Evolutionary conservation across 2,797 vertebrate species (phyloP).

Genomic region (Phrynocephalus guinanensis): DNA sequence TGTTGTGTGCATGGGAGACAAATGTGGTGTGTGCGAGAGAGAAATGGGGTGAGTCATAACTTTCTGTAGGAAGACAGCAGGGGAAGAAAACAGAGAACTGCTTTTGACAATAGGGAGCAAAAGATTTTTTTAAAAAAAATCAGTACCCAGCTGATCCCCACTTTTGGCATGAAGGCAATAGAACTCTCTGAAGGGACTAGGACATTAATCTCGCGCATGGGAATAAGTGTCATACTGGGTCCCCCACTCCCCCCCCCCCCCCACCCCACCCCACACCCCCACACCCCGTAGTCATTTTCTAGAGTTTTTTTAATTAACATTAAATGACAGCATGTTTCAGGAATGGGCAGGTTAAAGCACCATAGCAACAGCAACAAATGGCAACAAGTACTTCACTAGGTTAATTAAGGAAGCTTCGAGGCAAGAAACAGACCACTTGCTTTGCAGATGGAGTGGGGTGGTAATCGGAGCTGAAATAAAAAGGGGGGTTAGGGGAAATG

Average conservation of each 20-base stretch:
- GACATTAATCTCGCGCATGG: not conserved
- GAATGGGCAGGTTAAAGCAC: not conserved
- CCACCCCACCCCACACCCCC: too few relatives aligned
- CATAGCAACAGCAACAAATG: not conserved
- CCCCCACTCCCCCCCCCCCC: too few relatives aligned
- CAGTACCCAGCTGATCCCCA: not conserved
- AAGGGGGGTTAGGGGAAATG: not conserved
- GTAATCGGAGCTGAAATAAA: not conserved
- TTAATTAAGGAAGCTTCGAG: not conserved
- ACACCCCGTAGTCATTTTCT: not conserved
- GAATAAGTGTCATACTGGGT: not conserved
- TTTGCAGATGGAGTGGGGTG: not conserved
- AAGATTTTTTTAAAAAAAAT: not conserved
- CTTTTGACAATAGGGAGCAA: too few relatives aligned
- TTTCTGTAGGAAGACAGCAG: not conserved
- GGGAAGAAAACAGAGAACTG: not conserved
- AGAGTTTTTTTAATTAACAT: not conserved
- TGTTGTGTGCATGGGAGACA: not conserved
- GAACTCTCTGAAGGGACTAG: not conserved
- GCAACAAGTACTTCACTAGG: too few relatives aligned
- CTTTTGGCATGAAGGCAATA: not conserved
- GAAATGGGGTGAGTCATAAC: not conserved
- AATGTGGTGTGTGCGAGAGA: not conserved
- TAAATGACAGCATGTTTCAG: not conserved
- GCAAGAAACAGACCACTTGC: not conserved